Evolutionary conservation across 2,888 invertebrate genomes (phyloP).

Genomic region (Candidula unifasciata): DNA sequence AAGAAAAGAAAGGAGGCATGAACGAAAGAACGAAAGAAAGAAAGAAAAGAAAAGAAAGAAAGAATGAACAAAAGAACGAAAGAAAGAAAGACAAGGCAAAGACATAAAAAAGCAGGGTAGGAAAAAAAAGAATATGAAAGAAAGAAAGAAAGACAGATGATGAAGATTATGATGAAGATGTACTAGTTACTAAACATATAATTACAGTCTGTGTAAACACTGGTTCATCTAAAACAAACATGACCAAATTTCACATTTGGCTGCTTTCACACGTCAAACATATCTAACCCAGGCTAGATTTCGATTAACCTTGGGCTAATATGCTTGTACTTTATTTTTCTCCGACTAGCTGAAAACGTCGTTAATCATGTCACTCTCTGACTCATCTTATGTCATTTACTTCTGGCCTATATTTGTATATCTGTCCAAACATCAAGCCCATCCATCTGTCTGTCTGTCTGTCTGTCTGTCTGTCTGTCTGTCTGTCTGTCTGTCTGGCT

Average conservation of each 20-base stretch:
- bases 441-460: not conserved
- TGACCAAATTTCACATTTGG: not conserved
- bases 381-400: not conserved
- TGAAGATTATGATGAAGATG: too few species aligned
- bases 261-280: not conserved
- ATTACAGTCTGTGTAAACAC: not conserved
- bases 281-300: not conserved
- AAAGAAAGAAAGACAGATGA: too few species aligned
- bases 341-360: not conserved
- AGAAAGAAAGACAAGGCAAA: too few species aligned
- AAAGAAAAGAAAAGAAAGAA: too few species aligned
- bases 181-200: too few species aligned
- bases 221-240: not conserved
- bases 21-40: too few species aligned
- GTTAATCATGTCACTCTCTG: not conserved
- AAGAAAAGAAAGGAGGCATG: not conserved
- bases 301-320: constrained; percentile 19
- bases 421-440: too few species aligned
- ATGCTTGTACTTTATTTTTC: not conserved
- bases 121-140: too few species aligned
- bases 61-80: too few species aligned
- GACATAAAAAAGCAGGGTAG: too few species aligned
- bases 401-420: too few species aligned
- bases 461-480: not conserved
- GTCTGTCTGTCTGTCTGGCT: too few species aligned